Conservation (phyloP, 2,888 invertebrate species). For the Agrochola lychnidis region DNA sequence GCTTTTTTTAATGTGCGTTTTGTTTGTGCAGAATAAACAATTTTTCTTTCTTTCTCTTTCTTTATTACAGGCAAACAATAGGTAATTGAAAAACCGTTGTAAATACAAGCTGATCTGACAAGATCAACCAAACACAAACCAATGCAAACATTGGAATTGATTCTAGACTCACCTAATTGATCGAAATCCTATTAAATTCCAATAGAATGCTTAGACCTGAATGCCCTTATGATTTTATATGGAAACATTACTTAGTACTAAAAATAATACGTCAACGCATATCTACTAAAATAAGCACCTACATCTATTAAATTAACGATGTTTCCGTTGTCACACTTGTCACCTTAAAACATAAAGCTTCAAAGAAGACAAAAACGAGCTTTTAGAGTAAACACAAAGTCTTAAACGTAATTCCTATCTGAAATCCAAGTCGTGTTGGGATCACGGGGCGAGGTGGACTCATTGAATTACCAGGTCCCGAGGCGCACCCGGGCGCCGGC, state of each 20-base stretch:
- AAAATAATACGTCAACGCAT: background rate
- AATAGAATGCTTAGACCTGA: background rate
- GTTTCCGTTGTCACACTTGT: background rate
- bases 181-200: background rate
- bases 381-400: slow-evolving; percentile 19
- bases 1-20: too few species aligned
- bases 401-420: slow-evolving; percentile 47
- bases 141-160: slow-evolving; percentile 5
- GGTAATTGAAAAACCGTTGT: background rate
- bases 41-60: too few species aligned
- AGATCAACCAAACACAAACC: too few species aligned
- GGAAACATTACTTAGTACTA: background rate
- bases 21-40: too few species aligned
- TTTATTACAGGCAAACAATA: background rate
- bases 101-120: too few species aligned
- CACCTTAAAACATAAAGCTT: slow-evolving; percentile 8
- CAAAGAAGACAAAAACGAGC: slow-evolving; percentile 23
- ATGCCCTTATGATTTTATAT: background rate
- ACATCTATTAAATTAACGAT: background rate
- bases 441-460: slow-evolving; percentile 58
- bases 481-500: slow-evolving; percentile 6
- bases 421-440: slow-evolving; percentile 61
- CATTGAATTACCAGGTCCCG: slow-evolving; percentile 64
- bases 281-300: background rate
- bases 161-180: background rate